phyloP scores from a whole-genome alignment of 1,140 invertebrate species.

The Theocolax elegans region DNA sequence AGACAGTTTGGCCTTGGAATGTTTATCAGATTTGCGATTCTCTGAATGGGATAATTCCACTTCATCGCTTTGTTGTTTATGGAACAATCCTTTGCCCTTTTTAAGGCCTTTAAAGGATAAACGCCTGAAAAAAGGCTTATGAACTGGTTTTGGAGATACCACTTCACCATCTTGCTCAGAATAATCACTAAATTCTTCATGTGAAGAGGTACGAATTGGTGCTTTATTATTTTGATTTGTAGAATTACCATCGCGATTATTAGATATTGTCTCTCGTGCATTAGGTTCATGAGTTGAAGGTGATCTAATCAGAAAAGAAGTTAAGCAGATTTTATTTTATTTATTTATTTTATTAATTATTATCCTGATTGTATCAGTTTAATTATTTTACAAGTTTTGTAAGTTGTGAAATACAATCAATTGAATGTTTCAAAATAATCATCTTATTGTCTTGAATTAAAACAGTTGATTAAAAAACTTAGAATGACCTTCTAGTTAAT shows the following conservation, averaged over 20 bases:
- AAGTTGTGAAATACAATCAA: constrained; percentile 14
- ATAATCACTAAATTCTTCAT: constrained; percentile 74
- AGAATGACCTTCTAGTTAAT: too few species aligned
- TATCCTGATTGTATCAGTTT: too few species aligned
- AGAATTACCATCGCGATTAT: constrained; percentile 50
- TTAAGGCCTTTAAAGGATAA: constrained; percentile 89
- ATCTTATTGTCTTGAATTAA: constrained; percentile 21
- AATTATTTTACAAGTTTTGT: background rate
- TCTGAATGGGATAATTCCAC: constrained; percentile 76
- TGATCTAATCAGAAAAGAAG: constrained; percentile 50
- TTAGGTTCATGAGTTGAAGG: constrained; percentile 56
- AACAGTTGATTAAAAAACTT: too few species aligned
- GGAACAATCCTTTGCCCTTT: constrained; percentile 86
- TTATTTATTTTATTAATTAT: background rate
- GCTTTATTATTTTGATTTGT: constrained; percentile 56
- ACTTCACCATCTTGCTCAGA: constrained; percentile 78
- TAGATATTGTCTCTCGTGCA: constrained; percentile 44
- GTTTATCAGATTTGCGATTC: constrained; percentile 70
- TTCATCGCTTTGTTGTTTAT: constrained; percentile 92
- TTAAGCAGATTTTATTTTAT: background rate
- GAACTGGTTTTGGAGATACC: constrained; percentile 80
- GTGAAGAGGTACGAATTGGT: constrained; percentile 57
- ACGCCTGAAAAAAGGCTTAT: constrained; percentile 85
- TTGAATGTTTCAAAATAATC: constrained; percentile 26
- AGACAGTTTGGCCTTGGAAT: constrained; percentile 85